A percentile compares a stretch with the other conserved stretches of the same genome.
Conservation (phyloP, 1,140 invertebrate genomes). For the Temnothorax curvispinosus region DNA sequence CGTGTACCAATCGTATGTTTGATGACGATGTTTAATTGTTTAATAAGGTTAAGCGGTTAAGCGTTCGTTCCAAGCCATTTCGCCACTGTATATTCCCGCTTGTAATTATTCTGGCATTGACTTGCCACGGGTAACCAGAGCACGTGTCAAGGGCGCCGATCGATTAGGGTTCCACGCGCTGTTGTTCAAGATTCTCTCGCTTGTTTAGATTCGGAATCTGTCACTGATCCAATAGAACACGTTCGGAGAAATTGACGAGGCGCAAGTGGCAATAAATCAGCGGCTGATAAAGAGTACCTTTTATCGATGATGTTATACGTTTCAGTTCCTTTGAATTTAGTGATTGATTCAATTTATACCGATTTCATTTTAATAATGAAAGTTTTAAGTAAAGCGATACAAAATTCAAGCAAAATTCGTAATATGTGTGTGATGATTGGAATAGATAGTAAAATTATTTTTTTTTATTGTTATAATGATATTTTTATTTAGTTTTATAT, state of each 20-base stretch:
- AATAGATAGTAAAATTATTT: not conserved
- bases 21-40: constrained; percentile 15
- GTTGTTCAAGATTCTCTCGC: constrained; percentile 41
- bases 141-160: constrained; percentile 71
- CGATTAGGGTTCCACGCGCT: constrained; percentile 59
- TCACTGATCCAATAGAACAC: constrained; percentile 17
- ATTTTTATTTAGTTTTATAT: not conserved
- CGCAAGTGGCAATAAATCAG: constrained; percentile 22
- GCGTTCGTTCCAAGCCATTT: constrained; percentile 28
- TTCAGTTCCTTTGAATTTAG: not conserved
- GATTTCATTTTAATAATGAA: not conserved
- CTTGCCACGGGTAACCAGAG: constrained; percentile 59
- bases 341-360: not conserved
- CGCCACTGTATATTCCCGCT: constrained; percentile 34
- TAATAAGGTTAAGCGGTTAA: constrained; percentile 46
- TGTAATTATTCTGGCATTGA: constrained; percentile 67
- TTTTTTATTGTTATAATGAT: not conserved
- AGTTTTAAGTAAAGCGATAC: not conserved
- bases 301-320: constrained; percentile 16
- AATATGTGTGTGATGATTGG: not conserved
- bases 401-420: not conserved
- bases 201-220: constrained; percentile 32
- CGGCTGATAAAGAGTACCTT: constrained; percentile 16
- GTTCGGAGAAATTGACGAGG: constrained; percentile 24
- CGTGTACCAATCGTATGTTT: not conserved